Base-by-base conservation (phyloP, 23 tunicate species). In the Phallusia fumigata region DNA sequence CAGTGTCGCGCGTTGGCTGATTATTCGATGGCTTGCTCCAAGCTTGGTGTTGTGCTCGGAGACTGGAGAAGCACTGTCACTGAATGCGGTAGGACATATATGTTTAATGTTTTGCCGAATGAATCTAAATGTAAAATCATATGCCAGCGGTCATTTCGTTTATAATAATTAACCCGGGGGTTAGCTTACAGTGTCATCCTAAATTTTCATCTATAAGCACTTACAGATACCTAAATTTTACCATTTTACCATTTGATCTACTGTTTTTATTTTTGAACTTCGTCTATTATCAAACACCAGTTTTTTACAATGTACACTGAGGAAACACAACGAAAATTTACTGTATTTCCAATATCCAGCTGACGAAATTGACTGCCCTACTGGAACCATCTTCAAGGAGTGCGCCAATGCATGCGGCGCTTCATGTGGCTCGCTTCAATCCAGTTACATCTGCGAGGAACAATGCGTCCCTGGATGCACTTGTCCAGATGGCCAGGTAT, bases 391-490 rank as follows among this genome's bases (percentile, higher is more conserved):
- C 28, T 94, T 89, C 86, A 89, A 85, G 81, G 98, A 94, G 82
- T 94, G 98, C 79, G 94, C 98, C 35, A 94, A 94, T 83, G 98
- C 98, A 1, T 94, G 98, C 73, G 98, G 98, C 24, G 80, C 92
- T n/a, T 94, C 98, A 1, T 94, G 98, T 82, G 98, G 98, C 8
- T 81, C 98, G 0, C 83, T 94, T 45, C 98, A 94, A 83, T 89
- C 84, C 58, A 89, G 94, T 65, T 92, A 65, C 74, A 75, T 94
- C 6, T 94, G 98, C 74, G 86, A 86, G 31, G 98, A 94, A 36
- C 98, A 94, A 86, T 94, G 98, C 72, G 93, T 94, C 44, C 98
- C 98, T 0, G 98, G 98, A 72, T 94, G 98, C 77, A 94, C 98
- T 58, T 94, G 98, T 75, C 94, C 94, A 40, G 88, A 78, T 83